Percentiles rank a stretch among this genome's conserved stretches.
These are phyloP conservation scores for Mesorhabditis sp. DNA, from an alignment of 2,888 invertebrate genomes.

Conservation along the genomic window DNA sequence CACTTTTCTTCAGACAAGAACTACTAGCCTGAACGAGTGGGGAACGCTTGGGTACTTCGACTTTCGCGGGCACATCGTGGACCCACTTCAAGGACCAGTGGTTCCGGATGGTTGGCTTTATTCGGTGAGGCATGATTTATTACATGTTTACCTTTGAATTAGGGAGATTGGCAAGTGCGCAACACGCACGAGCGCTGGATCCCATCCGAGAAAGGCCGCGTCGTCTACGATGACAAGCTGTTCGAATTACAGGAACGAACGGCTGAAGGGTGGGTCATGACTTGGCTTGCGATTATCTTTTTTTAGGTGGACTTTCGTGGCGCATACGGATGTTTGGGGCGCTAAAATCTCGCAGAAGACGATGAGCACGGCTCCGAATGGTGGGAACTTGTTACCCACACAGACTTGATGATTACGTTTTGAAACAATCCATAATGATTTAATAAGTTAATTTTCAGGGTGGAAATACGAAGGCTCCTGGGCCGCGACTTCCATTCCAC, in stretches of 20 bases:
- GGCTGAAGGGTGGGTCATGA: neutral
- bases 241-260: constrained; percentile 29
- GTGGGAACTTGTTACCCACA: neutral
- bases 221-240: constrained; percentile 26
- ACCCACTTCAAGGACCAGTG: neutral
- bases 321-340: constrained; percentile 40
- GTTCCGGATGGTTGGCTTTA: constrained; percentile 9
- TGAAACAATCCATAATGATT: neutral
- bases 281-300: neutral
- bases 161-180: constrained; percentile 33
- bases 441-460: constrained; percentile 18
- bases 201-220: constrained; percentile 15
- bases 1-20: no score
- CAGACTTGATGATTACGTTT: neutral
- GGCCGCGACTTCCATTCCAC: constrained; percentile 37
- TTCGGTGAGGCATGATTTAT: constrained; percentile 7
- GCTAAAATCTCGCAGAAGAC: constrained; percentile 17
- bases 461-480: constrained; percentile 40
- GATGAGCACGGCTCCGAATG: constrained; percentile 17
- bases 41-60: neutral
- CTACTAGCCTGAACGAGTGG: neutral
- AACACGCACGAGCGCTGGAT: constrained; percentile 35
- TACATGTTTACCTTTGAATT: neutral
- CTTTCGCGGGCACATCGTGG: neutral
- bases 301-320: constrained; percentile 25